phyloP scores from a whole-genome alignment of 1,140 invertebrate species.

The Adelges cooleyi region DNA sequence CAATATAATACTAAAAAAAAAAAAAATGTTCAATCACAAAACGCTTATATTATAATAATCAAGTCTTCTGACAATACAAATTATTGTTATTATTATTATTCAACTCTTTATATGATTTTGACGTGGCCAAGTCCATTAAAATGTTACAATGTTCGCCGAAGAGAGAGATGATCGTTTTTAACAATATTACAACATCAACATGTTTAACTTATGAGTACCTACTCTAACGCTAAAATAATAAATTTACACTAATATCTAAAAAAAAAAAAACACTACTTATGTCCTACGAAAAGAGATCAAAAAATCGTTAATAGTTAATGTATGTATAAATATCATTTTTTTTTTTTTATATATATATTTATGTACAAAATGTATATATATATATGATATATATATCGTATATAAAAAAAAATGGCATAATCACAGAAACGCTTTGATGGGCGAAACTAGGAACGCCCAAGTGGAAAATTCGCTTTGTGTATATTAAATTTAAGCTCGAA shows the following conservation, averaged over 20 bases:
- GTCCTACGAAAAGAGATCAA: constrained; percentile 6
- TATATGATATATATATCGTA: constrained; percentile 8
- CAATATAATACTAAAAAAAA: too few relatives aligned
- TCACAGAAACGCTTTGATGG: constrained; percentile 27
- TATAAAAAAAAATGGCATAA: constrained; percentile 17
- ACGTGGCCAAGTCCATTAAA: background rate
- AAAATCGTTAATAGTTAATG: constrained; percentile 1
- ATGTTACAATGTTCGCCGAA: background rate
- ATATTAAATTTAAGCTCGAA: constrained; percentile 8
- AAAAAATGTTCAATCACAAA: constrained; percentile 21
- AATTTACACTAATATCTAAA: constrained; percentile 10
- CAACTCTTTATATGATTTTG: background rate
- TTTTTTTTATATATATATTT: too few relatives aligned
- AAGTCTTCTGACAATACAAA: constrained; percentile 6
- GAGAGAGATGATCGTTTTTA: constrained; percentile 21
- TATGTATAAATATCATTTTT: background rate
- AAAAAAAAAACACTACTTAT: constrained; percentile 11
- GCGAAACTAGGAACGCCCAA: background rate
- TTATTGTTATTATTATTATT: background rate
- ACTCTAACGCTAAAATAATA: too few relatives aligned
- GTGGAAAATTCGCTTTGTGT: constrained; percentile 1
- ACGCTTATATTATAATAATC: constrained; percentile 20
- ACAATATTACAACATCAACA: constrained; percentile 24
- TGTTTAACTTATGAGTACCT: constrained; percentile 5
- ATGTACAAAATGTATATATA: background rate